Evolutionary conservation across 2,888 invertebrate genomes (phyloP).

Genomic region (Drosophila imparisetae): DNA sequence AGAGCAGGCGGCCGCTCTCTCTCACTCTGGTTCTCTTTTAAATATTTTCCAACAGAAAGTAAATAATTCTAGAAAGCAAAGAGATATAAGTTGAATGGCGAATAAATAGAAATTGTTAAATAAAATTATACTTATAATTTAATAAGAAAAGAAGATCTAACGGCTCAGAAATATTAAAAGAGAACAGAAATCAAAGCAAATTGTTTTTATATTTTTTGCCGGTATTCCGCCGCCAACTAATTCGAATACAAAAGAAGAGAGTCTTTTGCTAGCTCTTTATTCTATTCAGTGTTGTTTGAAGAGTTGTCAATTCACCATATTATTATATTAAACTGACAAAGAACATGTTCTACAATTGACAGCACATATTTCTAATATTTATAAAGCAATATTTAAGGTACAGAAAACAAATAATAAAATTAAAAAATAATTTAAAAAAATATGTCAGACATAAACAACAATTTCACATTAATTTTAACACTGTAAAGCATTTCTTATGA

Average conservation of each 20-base stretch:
- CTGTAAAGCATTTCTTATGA: background rate
- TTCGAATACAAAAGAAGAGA: background rate
- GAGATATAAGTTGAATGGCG: background rate
- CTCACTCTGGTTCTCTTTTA: background rate
- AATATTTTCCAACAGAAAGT: background rate
- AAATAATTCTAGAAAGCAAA: background rate
- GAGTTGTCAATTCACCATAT: background rate
- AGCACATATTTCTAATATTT: background rate
- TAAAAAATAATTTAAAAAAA: background rate
- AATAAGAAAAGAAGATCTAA: background rate
- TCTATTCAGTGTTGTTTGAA: background rate
- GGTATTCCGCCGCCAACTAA: background rate
- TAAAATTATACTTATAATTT: background rate
- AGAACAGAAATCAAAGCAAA: background rate
- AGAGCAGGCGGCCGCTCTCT: slow-evolving; percentile 11
- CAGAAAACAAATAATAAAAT: background rate
- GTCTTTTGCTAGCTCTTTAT: background rate
- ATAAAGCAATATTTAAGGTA: background rate
- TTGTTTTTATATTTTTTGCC: background rate
- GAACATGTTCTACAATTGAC: background rate
- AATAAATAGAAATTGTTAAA: background rate
- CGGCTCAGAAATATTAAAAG: background rate
- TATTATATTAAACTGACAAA: background rate
- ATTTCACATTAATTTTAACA: background rate
- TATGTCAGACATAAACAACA: background rate